Conservation (phyloP, 1,140 invertebrate species). For the Dendroctonus ponderosae region DNA sequence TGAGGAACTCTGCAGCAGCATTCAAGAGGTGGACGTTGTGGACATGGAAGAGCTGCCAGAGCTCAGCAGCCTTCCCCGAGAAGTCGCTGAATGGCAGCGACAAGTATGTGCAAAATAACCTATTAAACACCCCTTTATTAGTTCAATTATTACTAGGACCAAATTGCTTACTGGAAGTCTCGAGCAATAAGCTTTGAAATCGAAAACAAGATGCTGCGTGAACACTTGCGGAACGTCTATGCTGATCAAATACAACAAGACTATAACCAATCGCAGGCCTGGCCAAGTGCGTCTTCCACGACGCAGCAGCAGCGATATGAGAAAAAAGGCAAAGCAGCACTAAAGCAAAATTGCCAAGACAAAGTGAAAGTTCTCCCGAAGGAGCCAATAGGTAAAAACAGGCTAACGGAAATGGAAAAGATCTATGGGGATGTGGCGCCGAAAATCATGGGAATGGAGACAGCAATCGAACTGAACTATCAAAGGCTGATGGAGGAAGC, state of each 20-base stretch:
- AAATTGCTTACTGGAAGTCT: slow-evolving; percentile 66
- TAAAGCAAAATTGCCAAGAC: slow-evolving; percentile 6
- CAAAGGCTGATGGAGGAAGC: slow-evolving; percentile 62
- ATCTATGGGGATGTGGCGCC: slow-evolving; percentile 63
- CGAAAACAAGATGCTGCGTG: slow-evolving; percentile 61
- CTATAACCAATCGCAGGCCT: slow-evolving; percentile 6
- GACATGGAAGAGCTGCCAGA: slow-evolving; percentile 37
- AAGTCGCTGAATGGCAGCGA: slow-evolving; percentile 52
- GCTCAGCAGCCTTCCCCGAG: slow-evolving; percentile 19
- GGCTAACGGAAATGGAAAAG: slow-evolving; percentile 41
- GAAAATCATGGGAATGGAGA: slow-evolving; percentile 74
- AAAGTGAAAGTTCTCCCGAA: slow-evolving; percentile 16
- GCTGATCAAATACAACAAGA: slow-evolving; percentile 30
- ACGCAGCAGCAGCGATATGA: slow-evolving; percentile 2
- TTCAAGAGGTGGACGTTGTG: slow-evolving; percentile 38
- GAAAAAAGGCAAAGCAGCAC: slow-evolving; percentile 1
- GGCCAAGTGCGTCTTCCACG: background rate
- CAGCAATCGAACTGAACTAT: slow-evolving; percentile 64
- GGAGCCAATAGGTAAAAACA: slow-evolving; percentile 33
- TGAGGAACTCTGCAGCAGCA: slow-evolving; percentile 34
- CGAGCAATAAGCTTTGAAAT: slow-evolving; percentile 62
- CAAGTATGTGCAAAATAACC: slow-evolving; percentile 45
- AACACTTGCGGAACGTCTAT: slow-evolving; percentile 44
- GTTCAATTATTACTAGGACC: slow-evolving; percentile 32
- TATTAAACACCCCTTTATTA: slow-evolving; percentile 4